Conservation (phyloP, 1,140 invertebrate genomes). For the Drosophila eugracilis region DNA sequence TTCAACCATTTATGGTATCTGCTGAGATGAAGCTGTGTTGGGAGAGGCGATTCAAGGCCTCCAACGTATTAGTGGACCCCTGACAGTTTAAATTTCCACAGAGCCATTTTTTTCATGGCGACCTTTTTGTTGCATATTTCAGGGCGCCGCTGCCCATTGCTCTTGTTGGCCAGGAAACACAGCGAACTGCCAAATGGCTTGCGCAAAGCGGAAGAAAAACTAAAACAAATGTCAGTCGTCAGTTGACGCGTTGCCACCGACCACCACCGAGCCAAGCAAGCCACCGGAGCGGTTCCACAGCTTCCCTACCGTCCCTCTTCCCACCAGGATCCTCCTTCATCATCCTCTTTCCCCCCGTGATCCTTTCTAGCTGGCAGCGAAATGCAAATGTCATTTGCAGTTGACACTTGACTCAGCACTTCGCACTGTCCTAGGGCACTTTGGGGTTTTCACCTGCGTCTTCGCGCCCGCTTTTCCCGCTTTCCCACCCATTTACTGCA, state of each 20-base stretch:
- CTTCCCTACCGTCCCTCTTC: slow-evolving; percentile 20
- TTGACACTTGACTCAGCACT: slow-evolving; percentile 83
- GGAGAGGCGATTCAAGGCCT: slow-evolving; percentile 21
- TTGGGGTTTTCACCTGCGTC: slow-evolving; percentile 80
- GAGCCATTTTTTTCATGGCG: slow-evolving; percentile 32
- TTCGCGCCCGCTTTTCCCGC: slow-evolving; percentile 15
- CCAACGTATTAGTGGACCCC: slow-evolving; percentile 54
- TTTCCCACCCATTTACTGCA: slow-evolving; percentile 20
- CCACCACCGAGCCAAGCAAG: slow-evolving; percentile 22
- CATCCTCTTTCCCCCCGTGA: neutral
- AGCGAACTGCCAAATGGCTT: slow-evolving; percentile 79
- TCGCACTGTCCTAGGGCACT: slow-evolving; percentile 81
- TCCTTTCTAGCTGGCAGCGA: slow-evolving; percentile 54
- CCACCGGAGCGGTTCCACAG: slow-evolving; percentile 26
- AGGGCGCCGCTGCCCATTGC: slow-evolving; percentile 23
- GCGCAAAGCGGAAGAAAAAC: slow-evolving; percentile 83
- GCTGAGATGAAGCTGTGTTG: slow-evolving; percentile 4
- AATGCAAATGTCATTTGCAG: slow-evolving; percentile 84
- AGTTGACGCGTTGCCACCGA: slow-evolving; percentile 78
- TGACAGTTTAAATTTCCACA: slow-evolving; percentile 73
- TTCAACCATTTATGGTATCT: neutral
- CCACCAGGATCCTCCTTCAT: neutral
- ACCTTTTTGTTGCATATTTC: slow-evolving; percentile 71
- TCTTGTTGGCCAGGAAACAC: slow-evolving; percentile 57
- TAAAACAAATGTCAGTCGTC: slow-evolving; percentile 83